phyloP scores from a whole-genome alignment of 2,797 vertebrate genomes.

The Calcarius lapponicus region DNA sequence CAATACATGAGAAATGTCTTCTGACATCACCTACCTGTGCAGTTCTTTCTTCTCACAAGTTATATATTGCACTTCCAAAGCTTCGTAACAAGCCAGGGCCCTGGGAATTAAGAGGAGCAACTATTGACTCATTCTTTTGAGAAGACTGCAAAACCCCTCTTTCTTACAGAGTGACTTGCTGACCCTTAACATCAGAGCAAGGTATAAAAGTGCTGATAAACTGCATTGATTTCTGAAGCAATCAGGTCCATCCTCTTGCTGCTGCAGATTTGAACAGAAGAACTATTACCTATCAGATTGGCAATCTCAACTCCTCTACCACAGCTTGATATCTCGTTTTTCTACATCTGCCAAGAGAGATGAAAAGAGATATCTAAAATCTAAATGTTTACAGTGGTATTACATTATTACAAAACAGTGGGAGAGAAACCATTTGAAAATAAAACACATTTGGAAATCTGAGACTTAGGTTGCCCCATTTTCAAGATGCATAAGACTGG shows the following conservation, averaged over 20 bases:
- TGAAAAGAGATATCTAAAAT: background rate
- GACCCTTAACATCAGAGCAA: background rate
- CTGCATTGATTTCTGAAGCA: background rate
- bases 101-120: background rate
- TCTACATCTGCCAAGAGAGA: background rate
- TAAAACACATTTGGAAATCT: background rate
- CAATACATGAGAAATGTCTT: background rate
- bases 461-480: background rate
- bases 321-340: conserved; percentile 1
- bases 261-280: background rate
- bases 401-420: background rate
- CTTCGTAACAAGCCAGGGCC: background rate
- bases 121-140: background rate
- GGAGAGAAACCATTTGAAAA: background rate
- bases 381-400: background rate
- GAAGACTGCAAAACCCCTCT: background rate
- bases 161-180: background rate
- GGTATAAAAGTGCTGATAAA: background rate
- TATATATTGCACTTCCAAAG: background rate
- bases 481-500: background rate
- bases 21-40: background rate
- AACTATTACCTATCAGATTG: background rate
- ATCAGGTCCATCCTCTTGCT: background rate
- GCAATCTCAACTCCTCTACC: background rate
- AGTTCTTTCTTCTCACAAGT: background rate